phyloP scores from a whole-genome alignment of 2,888 invertebrate species.

The Agrotis exclamationis region DNA sequence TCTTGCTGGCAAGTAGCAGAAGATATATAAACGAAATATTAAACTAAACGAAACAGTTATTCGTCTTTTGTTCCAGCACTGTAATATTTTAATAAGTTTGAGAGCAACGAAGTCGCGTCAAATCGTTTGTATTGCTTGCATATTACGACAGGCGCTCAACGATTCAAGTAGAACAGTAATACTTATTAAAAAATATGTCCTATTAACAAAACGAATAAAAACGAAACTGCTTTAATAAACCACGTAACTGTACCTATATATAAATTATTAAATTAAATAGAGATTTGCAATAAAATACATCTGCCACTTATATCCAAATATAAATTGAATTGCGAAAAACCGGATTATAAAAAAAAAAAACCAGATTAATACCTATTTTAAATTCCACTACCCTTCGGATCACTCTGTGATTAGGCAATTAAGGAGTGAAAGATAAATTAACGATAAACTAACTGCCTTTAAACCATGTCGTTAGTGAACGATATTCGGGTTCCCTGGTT shows the following conservation, averaged over 20 bases:
- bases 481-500: constrained; percentile 21
- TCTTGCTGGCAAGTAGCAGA: background rate
- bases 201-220: background rate
- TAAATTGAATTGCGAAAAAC: constrained; percentile 29
- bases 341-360: constrained; percentile 57
- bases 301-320: background rate
- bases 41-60: background rate
- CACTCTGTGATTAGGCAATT: constrained; percentile 61
- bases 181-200: background rate
- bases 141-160: constrained; percentile 26
- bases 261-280: background rate
- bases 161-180: too few species aligned
- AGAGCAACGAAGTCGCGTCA: background rate
- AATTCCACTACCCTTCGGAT: constrained; percentile 30
- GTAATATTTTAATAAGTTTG: background rate
- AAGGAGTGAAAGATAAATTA: constrained; percentile 54
- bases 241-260: background rate
- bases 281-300: background rate
- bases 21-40: background rate
- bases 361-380: constrained; percentile 41
- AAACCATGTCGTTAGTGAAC: constrained; percentile 25
- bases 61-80: background rate
- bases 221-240: background rate
- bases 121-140: constrained; percentile 16
- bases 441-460: constrained; percentile 43